Evolutionary conservation across 2,113 vertebrate species (phyloP), one percentile per base, ranked within the genome.

Genomic region (Colossoma macropomum): DNA sequence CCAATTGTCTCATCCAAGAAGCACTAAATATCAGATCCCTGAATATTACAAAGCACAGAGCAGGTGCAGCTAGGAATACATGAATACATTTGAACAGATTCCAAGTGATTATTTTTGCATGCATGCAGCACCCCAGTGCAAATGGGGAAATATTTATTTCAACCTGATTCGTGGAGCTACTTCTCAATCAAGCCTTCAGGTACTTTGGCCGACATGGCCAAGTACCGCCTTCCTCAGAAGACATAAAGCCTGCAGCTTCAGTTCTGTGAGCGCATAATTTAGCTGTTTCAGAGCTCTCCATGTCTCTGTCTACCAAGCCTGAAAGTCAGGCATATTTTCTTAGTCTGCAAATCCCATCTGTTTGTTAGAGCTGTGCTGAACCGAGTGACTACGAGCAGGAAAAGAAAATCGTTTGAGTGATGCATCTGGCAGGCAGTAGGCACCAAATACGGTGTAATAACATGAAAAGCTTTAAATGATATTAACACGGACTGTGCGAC

Each of bases 41-140:
- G 41, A 45, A 45, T 70, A 86, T 84, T 80, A 70, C 32, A 75
- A 63, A 62, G 38, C 77, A 66, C 59, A 69, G 71, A 75, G 60
- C 63, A 75, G 81, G 66, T 62, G 63, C 66, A 73, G 68, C 48
- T n/a, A 84, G 52, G 75, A 81, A 60, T 85, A 56, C 27, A 85
- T 75, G 63, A 80, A 85, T 85, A 41, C 23, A 80, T 80, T 21
- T 45, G 62, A 41, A 8, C 21, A 48, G 23, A 68, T 69, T 76
- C 62, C 48, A 76, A 70, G 73, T 76, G 48, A 74, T 82, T 76
- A 75, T 69, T 68, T 75, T 41, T 23, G 32, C 56, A 76, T 34
- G 21, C 56, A 62, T 62, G n/a, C 56, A 63, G 12, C 81, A 75
- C 32, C 34, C 4, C 59, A 21, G 16, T 3, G 8, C 45, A 65